Evolutionary conservation across 2,113 vertebrate genomes (phyloP).

Genomic region (Phyllostomus discolor): DNA sequence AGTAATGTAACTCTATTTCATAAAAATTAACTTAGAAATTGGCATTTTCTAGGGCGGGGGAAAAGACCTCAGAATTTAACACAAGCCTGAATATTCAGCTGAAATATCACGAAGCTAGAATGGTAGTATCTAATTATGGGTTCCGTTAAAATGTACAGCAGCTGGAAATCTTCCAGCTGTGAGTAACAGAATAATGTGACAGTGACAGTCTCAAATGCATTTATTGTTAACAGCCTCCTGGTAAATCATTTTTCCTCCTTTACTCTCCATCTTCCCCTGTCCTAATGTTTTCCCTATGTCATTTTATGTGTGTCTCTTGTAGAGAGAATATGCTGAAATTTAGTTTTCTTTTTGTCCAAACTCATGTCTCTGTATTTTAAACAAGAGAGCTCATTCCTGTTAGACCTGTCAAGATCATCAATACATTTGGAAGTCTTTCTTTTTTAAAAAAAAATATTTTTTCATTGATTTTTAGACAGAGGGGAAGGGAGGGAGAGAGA

Average conservation of each 20-base stretch:
- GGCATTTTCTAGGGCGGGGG: not conserved
- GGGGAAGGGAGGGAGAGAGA: too few relatives aligned
- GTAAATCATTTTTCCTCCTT: not conserved
- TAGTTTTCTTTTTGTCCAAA: not conserved
- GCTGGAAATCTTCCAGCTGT: not conserved
- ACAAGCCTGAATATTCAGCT: not conserved
- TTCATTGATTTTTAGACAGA: too few relatives aligned
- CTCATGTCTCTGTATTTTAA: not conserved
- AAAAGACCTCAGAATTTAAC: conserved; percentile 45
- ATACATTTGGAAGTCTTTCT: not conserved
- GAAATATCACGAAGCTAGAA: conserved; percentile 15
- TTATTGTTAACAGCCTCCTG: not conserved
- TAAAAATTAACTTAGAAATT: conserved; percentile 53
- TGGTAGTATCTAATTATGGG: not conserved
- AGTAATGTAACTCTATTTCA: conserved; percentile 2
- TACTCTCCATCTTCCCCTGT: not conserved
- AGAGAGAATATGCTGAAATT: not conserved
- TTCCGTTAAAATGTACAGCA: not conserved
- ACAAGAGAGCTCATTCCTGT: not conserved
- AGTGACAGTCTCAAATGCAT: not conserved
- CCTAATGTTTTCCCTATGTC: not conserved
- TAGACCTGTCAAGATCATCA: not conserved
- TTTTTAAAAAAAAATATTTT: too few relatives aligned
- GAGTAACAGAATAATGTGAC: not conserved
- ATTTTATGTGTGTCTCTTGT: not conserved